Percentiles rank a stretch among this genome's conserved stretches.
phyloP scores from a whole-genome alignment of 2,797 vertebrate species.

The Otus scops region DNA sequence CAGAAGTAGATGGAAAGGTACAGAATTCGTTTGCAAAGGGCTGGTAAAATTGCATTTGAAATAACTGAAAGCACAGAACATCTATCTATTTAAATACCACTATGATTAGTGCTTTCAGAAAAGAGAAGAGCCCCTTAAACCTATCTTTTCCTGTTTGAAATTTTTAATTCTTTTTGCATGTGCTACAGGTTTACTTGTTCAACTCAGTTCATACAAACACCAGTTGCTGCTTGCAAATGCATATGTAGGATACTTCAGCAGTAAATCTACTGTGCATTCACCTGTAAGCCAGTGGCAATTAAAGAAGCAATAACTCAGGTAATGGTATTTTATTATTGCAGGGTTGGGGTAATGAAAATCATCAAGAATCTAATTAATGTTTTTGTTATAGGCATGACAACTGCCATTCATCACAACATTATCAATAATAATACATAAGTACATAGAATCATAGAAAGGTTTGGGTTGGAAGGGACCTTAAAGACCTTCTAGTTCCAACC shows the following conservation, averaged over 20 bases:
- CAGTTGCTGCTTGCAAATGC: background rate
- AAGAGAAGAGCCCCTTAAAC: background rate
- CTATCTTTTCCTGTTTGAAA: background rate
- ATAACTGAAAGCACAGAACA: background rate
- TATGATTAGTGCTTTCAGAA: background rate
- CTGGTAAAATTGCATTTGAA: background rate
- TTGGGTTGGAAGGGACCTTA: too few relatives aligned
- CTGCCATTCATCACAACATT: background rate
- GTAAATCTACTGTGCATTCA: slow-evolving; percentile 2
- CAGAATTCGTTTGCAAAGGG: background rate
- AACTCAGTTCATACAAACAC: background rate
- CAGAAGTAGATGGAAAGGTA: background rate
- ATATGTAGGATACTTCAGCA: background rate
- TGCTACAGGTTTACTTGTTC: background rate
- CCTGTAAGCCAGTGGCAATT: background rate
- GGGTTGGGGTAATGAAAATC: background rate
- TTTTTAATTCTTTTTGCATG: fast-evolving
- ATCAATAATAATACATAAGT: slow-evolving; percentile 8
- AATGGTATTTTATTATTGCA: background rate
- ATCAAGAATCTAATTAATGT: slow-evolving; percentile 40
- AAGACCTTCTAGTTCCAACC: too few relatives aligned
- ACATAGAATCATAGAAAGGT: too few relatives aligned
- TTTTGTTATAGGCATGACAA: slow-evolving; percentile 1
- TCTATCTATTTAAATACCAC: background rate
- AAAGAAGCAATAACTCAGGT: background rate